These are phyloP conservation scores for Leptopilina syphax DNA, from an alignment of 2,888 invertebrate species.

Conservation along the genomic window DNA sequence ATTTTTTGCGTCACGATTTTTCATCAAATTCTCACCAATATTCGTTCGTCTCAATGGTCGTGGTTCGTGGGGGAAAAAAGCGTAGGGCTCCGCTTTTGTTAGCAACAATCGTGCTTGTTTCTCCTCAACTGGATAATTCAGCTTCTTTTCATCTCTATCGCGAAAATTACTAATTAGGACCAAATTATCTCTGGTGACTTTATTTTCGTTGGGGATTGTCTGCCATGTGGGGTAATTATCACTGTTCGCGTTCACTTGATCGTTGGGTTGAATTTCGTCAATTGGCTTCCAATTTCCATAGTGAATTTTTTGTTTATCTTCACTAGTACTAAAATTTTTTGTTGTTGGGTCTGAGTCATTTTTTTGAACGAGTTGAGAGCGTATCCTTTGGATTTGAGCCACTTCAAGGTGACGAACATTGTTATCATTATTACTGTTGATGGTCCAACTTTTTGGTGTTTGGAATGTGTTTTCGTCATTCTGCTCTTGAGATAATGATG, in stretches of 20 bases:
- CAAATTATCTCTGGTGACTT: conserved; percentile 46
- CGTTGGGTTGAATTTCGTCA: conserved; percentile 58
- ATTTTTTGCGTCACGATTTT: conserved; percentile 77
- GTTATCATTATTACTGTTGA: background rate
- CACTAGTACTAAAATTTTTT: background rate
- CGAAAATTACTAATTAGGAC: conserved; percentile 58
- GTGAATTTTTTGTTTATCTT: conserved; percentile 52
- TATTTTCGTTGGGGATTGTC: conserved; percentile 66
- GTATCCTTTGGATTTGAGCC: conserved; percentile 61
- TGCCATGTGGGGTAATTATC: conserved; percentile 74
- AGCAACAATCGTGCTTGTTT: background rate
- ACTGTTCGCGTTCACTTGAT: conserved; percentile 51
- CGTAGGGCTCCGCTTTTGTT: conserved; percentile 50
- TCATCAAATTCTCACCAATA: conserved; percentile 69
- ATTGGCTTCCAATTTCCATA: conserved; percentile 70
- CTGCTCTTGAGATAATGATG: background rate
- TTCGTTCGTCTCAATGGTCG: conserved; percentile 67
- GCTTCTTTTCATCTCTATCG: conserved; percentile 57
- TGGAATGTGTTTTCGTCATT: background rate
- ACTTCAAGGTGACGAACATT: conserved; percentile 57
- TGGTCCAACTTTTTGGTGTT: background rate
- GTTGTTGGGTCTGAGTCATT: background rate
- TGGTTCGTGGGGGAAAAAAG: conserved; percentile 66
- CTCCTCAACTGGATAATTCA: conserved; percentile 45
- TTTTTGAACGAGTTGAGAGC: conserved; percentile 43